Evolutionary conservation across 2,797 vertebrate genomes (phyloP), one percentile per base, ranked within the genome.

Genomic region (Merluccius polli): DNA sequence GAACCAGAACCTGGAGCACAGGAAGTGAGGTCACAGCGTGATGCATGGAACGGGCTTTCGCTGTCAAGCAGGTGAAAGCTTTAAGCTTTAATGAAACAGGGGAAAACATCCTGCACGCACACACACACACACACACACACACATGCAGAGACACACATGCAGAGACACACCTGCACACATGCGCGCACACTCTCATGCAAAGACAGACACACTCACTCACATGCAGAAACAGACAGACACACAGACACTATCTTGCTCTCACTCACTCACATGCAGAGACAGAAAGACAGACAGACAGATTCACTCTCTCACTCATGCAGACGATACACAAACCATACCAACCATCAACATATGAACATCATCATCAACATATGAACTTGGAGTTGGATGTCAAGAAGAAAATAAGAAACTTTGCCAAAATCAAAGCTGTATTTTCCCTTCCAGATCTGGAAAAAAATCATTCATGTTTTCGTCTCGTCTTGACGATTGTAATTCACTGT

Each of bases 21-120:
- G 87, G 85, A 89, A 80, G 72, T 72, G 44, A 85, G 80, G 82
- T 83, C 81, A 73, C 30, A 73, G 41, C 65, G 75, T 73, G 2
- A n/a, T 12, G 80, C 12, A 80, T 73, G 72, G 29, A 70, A 38
- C 31, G 31, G 15, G 71, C 33, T 10, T n/a, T 59, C 52, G 21
- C 52, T 59, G 59, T 27, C 59, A 35, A 35, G n/a, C 59, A 65
- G n/a, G 59, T 65, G n/a, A 63, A 24, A 65, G 59, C 24, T 65
- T 27, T 12, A 11, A 11, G 59, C 59, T 12, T 65, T 27, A 2
- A 32, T 16, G 30, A 69, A 16, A 59, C 1, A 30, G 32, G 18
- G 13, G 33, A 83, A 70, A 76, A 71, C 30, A 63, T 16, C 18
- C 13, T n/a, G 68, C 38, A 48, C 29, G 4, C 24, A 70, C 18